Conservation (phyloP, 2,797 vertebrate genomes). For the Hemitrygon akajei region DNA sequence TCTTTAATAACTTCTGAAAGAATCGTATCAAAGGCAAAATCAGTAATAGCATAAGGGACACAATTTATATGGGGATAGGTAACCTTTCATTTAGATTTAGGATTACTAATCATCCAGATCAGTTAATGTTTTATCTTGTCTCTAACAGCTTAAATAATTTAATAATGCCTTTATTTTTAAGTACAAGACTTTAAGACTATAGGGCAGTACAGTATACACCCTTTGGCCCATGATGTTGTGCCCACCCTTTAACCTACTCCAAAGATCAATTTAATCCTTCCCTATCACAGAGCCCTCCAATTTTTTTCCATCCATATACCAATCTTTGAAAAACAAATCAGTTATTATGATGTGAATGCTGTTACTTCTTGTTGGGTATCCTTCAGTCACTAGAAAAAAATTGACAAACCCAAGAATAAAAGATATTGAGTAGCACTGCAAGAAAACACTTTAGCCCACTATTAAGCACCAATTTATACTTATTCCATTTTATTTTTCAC, state of each 20-base stretch:
- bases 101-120: not conserved
- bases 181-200: not conserved
- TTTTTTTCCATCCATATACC: no score
- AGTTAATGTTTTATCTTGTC: not conserved
- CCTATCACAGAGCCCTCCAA: no score
- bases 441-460: no score
- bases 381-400: no score
- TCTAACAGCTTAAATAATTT: not conserved
- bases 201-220: no score
- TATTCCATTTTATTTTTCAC: no score
- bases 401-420: no score
- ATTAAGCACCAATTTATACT: no score
- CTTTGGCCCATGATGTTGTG: no score
- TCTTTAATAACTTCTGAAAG: slow-evolving; percentile 63
- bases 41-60: not conserved
- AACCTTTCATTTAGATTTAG: not conserved
- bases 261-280: no score
- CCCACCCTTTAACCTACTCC: no score
- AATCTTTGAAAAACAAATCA: not conserved
- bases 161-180: not conserved
- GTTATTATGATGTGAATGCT: not conserved
- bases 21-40: not conserved
- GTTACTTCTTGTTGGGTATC: not conserved
- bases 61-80: not conserved
- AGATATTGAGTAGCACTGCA: no score